Percentiles rank a stretch among this genome's conserved stretches.
Evolutionary conservation across 2,888 invertebrate species (phyloP).

Genomic region (Mylabris sibirica): DNA sequence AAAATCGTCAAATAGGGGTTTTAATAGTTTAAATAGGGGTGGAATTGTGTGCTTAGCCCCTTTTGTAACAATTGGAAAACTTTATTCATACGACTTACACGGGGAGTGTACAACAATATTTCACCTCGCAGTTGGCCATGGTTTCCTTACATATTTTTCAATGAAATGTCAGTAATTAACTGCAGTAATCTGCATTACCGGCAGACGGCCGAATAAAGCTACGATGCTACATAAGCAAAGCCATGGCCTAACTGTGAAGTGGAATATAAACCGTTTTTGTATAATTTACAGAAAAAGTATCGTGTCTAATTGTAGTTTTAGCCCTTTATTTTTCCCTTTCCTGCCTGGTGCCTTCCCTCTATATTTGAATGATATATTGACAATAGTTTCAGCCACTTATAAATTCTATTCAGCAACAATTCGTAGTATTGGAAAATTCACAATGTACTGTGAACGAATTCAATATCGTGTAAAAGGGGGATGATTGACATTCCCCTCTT

Average conservation of each 20-base stretch:
- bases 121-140: too few relatives aligned
- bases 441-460: constrained; percentile 47
- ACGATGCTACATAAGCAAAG: too few relatives aligned
- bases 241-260: too few relatives aligned
- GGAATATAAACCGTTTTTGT: not conserved
- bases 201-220: too few relatives aligned
- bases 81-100: too few relatives aligned
- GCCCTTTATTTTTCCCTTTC: not conserved
- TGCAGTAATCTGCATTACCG: too few relatives aligned
- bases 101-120: too few relatives aligned
- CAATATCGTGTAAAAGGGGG: constrained; percentile 41
- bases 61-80: too few relatives aligned
- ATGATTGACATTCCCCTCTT: constrained; percentile 55
- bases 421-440: constrained; percentile 46
- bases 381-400: constrained; percentile 35
- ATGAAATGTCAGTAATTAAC: too few relatives aligned
- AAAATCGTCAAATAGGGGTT: too few relatives aligned
- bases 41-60: not conserved
- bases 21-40: constrained; percentile 22
- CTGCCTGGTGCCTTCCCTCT: not conserved
- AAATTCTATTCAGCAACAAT: constrained; percentile 51
- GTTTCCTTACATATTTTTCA: too few relatives aligned
- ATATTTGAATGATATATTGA: not conserved
- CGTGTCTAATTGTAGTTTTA: not conserved
- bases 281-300: not conserved